Evolutionary conservation across 2,888 invertebrate genomes (phyloP).

Genomic region (Aporophyla nigra): DNA sequence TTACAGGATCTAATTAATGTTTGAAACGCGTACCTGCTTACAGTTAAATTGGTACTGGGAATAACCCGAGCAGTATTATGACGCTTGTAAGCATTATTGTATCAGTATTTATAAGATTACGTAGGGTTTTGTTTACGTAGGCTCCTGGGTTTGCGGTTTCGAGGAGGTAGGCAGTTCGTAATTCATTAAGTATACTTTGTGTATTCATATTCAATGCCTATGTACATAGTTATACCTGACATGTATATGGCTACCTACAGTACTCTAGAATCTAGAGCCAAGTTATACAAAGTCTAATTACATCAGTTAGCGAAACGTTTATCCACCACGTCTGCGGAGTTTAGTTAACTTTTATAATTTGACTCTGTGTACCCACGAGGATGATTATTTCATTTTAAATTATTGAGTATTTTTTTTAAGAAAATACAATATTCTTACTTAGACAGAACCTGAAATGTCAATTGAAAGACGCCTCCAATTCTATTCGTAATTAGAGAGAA

Average conservation of each 20-base stretch:
- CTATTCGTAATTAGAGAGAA: conserved; percentile 30
- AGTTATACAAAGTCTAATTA: not conserved
- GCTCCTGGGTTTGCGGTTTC: conserved; percentile 24
- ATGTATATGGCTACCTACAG: not conserved
- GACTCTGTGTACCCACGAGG: not conserved
- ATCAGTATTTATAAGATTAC: conserved; percentile 52
- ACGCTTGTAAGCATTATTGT: conserved; percentile 38
- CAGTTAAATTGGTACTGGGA: conserved; percentile 4
- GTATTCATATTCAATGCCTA: not conserved
- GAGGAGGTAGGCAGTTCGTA: conserved; percentile 4
- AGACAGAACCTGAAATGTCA: too few species aligned
- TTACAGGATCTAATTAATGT: conserved; percentile 17
- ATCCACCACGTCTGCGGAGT: not conserved
- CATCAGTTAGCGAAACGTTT: not conserved
- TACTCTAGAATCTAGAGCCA: too few species aligned
- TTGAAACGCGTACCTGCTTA: not conserved
- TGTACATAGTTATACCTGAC: not conserved
- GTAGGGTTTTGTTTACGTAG: conserved; percentile 40
- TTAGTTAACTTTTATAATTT: not conserved
- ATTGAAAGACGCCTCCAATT: conserved; percentile 14
- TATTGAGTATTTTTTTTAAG: not conserved
- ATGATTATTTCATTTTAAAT: not conserved
- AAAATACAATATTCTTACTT: not conserved
- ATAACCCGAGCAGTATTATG: conserved; percentile 28
- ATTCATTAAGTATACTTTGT: conserved; percentile 20